Percentiles rank a stretch among this genome's conserved stretches.
Evolutionary conservation across 2,888 invertebrate species (phyloP).

Genomic region (Sesia apiformis): DNA sequence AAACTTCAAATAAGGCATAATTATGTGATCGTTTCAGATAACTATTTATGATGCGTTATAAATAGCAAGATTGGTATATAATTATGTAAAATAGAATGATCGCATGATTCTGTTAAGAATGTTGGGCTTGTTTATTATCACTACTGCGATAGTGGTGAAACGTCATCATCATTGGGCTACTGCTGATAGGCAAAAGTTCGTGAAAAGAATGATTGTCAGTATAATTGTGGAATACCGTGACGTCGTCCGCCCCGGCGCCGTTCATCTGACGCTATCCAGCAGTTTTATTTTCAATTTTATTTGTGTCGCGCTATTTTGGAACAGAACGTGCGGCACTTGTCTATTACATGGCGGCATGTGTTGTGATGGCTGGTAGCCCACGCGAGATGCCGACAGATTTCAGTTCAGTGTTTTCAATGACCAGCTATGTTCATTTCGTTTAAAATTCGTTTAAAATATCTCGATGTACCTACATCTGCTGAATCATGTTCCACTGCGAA

Average conservation of each 20-base stretch:
- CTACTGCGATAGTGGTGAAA: not conserved
- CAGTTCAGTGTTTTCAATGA: constrained; percentile 19
- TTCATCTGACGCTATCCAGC: constrained; percentile 65
- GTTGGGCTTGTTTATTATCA: no score
- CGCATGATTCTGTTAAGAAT: no score
- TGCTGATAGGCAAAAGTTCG: not conserved
- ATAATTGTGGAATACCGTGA: constrained; percentile 41
- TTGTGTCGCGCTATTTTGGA: constrained; percentile 72
- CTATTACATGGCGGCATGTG: constrained; percentile 51
- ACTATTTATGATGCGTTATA: no score
- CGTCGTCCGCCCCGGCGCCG: constrained; percentile 36
- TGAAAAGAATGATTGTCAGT: constrained; percentile 18
- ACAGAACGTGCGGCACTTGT: constrained; percentile 64
- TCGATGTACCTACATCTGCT: not conserved
- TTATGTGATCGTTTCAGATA: no score
- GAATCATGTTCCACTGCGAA: not conserved
- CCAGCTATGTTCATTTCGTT: not conserved
- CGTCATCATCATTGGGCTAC: constrained; percentile 4
- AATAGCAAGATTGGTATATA: no score
- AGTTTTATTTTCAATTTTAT: constrained; percentile 72
- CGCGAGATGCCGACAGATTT: constrained; percentile 34
- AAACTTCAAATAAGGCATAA: no score
- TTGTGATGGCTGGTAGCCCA: constrained; percentile 33
- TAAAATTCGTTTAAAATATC: not conserved
- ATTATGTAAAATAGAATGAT: no score